These are phyloP conservation scores for Acinonyx jubatus DNA, from an alignment of 2,113 vertebrate genomes.

Conservation along the genomic window DNA sequence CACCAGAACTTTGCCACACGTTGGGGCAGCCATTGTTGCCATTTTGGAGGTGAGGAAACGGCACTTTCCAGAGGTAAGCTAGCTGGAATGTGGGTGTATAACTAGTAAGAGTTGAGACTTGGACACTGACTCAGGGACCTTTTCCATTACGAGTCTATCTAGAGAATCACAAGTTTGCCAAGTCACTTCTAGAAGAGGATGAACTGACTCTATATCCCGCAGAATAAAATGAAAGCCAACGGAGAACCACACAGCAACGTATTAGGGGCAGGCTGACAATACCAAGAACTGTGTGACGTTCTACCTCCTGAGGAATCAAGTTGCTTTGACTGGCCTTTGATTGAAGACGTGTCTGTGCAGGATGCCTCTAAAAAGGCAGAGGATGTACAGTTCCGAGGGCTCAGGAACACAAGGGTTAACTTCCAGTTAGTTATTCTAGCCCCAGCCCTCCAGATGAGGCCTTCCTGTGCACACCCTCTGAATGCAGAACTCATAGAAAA, in stretches of 20 bases:
- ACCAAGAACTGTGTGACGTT: not conserved
- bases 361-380: not conserved
- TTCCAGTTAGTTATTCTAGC: conserved; percentile 48
- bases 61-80: not conserved
- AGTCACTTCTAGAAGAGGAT: not conserved
- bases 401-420: conserved; percentile 71
- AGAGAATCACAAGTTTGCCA: not conserved
- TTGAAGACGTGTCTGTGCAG: not conserved
- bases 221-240: not conserved
- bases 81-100: not conserved
- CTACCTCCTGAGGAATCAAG: not conserved
- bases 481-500: conserved; percentile 70
- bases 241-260: not conserved
- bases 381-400: not conserved
- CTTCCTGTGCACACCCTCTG: conserved; percentile 74
- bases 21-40: not conserved
- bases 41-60: not conserved
- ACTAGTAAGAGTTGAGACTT: not conserved
- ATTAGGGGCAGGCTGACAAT: not conserved
- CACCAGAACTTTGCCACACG: not conserved
- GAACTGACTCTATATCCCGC: not conserved
- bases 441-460: conserved; percentile 64
- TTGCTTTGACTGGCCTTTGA: not conserved
- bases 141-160: not conserved
- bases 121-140: not conserved